phyloP scores from a whole-genome alignment of 2,113 vertebrate species.

The Hippocampus zosterae region DNA sequence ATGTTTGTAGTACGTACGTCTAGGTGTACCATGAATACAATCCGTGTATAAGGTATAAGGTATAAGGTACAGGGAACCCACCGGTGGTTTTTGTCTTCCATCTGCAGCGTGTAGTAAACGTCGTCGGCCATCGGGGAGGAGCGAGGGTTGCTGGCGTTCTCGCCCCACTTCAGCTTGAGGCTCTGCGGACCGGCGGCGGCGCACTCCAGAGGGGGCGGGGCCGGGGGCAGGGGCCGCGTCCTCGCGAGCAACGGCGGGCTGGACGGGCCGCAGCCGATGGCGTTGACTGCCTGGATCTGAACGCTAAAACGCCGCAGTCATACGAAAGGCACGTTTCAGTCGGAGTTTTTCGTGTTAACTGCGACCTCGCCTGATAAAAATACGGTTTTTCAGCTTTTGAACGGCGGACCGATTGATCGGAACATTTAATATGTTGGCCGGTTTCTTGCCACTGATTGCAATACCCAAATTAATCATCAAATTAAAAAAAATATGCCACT shows the following conservation, averaged over 20 bases:
- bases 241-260: conserved; percentile 81
- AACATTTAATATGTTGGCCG: no score
- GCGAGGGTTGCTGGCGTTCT: conserved; percentile 76
- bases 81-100: conserved; percentile 94
- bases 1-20: no score
- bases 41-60: no score
- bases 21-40: no score
- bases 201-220: conserved; percentile 90
- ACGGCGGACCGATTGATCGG: no score
- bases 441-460: no score
- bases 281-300: conserved; percentile 89
- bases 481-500: no score
- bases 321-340: neutral
- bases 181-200: conserved; percentile 92
- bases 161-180: conserved; percentile 95
- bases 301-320: conserved; percentile 58
- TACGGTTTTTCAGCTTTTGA: no score
- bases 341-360: no score
- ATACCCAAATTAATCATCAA: no score
- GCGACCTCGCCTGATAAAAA: no score
- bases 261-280: conserved; percentile 85
- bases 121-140: conserved; percentile 74
- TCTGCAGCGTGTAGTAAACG: conserved; percentile 85
- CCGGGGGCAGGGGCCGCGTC: conserved; percentile 88
- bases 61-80: conserved; percentile 38